Conservation (phyloP, 2,888 invertebrate genomes). For the Sycophila texana region DNA sequence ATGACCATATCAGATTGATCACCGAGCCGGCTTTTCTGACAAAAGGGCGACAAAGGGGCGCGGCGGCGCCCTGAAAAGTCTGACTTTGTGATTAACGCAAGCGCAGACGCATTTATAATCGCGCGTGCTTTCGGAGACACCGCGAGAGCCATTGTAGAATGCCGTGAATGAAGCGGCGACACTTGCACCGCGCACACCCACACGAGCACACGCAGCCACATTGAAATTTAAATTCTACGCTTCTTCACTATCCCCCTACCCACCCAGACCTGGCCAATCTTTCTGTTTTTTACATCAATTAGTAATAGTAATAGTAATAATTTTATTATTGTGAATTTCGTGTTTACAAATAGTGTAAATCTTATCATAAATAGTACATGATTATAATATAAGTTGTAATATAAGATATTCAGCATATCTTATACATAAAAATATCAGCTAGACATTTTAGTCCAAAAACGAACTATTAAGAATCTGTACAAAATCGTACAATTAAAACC, state of each 20-base stretch:
- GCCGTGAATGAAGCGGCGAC: constrained; percentile 20
- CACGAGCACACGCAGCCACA: constrained; percentile 16
- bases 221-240: constrained; percentile 50
- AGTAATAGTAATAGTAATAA: too few relatives aligned
- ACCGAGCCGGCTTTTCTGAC: too few relatives aligned
- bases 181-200: constrained; percentile 34
- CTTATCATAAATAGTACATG: too few relatives aligned
- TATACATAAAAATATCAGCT: too few relatives aligned
- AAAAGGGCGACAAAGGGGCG: neutral
- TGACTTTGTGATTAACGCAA: constrained; percentile 51
- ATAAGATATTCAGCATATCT: too few relatives aligned
- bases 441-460: too few relatives aligned
- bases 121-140: neutral
- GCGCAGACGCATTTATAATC: constrained; percentile 13
- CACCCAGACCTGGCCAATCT: too few relatives aligned
- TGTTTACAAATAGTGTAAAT: too few relatives aligned
- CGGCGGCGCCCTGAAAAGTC: constrained; percentile 31
- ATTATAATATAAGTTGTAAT: too few relatives aligned
- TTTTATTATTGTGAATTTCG: too few relatives aligned
- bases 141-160: neutral
- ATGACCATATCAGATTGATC: too few relatives aligned
- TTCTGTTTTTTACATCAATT: neutral
- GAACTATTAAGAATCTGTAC: neutral
- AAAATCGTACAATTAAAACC: too few relatives aligned
- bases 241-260: neutral